Percentiles rank a stretch among this genome's conserved stretches.
phyloP scores from a whole-genome alignment of 2,888 invertebrate genomes.

The Liopterus haemorrhoidalis region DNA sequence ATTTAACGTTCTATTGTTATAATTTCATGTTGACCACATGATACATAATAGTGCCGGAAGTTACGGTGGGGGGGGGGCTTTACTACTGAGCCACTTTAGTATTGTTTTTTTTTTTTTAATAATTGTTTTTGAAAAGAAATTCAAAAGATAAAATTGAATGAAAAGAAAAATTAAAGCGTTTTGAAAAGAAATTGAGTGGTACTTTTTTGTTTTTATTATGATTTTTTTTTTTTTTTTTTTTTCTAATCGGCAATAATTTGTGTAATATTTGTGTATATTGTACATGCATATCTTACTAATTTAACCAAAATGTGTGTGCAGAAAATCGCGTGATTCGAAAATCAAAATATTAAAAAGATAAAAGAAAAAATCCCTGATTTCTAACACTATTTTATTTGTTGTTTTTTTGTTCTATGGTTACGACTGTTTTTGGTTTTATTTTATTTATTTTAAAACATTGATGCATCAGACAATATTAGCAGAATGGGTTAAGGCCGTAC shows the following conservation, averaged over 20 bases:
- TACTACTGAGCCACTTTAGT: too few relatives aligned
- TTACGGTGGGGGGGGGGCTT: too few relatives aligned
- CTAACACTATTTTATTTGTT: slow-evolving; percentile 18
- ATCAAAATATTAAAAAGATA: too few relatives aligned
- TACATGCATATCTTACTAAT: slow-evolving; percentile 20
- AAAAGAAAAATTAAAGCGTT: too few relatives aligned
- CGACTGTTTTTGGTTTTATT: slow-evolving; percentile 14
- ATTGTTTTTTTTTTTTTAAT: slow-evolving; percentile 26
- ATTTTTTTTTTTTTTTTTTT: slow-evolving; percentile 30
- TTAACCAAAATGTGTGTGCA: slow-evolving; percentile 20
- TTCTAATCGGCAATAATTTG: slow-evolving; percentile 10
- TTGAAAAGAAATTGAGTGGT: slow-evolving; percentile 7
- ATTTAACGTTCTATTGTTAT: too few relatives aligned
- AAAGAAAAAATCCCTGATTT: too few relatives aligned
- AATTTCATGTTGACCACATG: too few relatives aligned
- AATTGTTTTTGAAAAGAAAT: slow-evolving; percentile 22
- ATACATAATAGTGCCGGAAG: too few relatives aligned
- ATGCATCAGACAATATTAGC: slow-evolving; percentile 15
- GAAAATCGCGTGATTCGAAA: slow-evolving; percentile 11
- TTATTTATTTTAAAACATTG: slow-evolving; percentile 20
- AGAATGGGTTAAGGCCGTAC: slow-evolving; percentile 25
- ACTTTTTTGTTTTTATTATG: slow-evolving; percentile 20
- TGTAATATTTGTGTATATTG: slow-evolving; percentile 11
- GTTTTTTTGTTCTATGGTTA: slow-evolving; percentile 14
- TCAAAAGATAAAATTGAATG: slow-evolving; percentile 11